Conservation (phyloP, 1,140 invertebrate genomes). For the Drosophila ohnishii region DNA sequence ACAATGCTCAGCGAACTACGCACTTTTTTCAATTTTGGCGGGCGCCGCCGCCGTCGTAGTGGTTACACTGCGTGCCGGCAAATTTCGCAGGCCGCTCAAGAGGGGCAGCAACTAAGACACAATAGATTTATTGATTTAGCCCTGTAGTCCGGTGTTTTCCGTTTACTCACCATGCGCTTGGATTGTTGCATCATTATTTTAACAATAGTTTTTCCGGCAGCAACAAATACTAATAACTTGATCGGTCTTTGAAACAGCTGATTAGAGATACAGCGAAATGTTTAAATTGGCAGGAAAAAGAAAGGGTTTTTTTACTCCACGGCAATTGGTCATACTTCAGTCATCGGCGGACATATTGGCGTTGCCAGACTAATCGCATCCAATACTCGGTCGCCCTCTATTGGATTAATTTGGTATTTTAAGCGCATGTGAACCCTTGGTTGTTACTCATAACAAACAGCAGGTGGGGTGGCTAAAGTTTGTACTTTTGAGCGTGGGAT, state of each 20-base stretch:
- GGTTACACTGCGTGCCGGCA: constrained; percentile 57
- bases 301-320: no score
- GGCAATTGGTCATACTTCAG: no score
- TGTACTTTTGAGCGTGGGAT: fast-evolving
- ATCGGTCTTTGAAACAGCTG: background rate
- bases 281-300: no score
- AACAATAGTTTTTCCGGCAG: constrained; percentile 14
- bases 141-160: no score
- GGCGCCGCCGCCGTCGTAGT: constrained; percentile 56
- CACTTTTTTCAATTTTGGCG: constrained; percentile 82
- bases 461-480: background rate
- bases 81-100: constrained; percentile 36
- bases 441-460: background rate
- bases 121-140: background rate
- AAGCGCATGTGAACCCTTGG: background rate
- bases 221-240: background rate
- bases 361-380: background rate
- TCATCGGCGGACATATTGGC: background rate
- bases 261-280: background rate
- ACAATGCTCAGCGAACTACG: constrained; percentile 12
- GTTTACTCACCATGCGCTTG: constrained; percentile 53
- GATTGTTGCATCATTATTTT: constrained; percentile 70
- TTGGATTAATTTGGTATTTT: background rate
- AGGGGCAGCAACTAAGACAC: constrained; percentile 45
- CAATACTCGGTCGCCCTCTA: background rate